Evolutionary conservation across 64 coral and sea anemone genomes (phyloP).

Genomic region (Stichodactyla mertensii): DNA sequence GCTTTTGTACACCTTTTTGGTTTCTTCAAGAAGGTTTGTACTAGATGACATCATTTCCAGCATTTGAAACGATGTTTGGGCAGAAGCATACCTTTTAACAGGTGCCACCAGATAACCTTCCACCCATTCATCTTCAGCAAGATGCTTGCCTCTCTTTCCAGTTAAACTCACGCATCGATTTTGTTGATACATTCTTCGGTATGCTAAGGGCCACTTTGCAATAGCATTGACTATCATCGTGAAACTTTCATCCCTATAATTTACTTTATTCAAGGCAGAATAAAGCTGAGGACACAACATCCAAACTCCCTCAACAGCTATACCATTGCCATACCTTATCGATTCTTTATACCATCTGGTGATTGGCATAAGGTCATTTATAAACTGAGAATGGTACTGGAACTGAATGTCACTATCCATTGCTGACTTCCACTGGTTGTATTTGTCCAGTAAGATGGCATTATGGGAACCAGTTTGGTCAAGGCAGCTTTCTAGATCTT

Average conservation of each 20-base stretch:
- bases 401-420: not conserved
- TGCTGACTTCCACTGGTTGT: no score
- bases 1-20: constrained; percentile 31
- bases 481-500: not conserved
- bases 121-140: constrained; percentile 25
- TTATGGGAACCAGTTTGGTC: no score
- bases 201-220: constrained; percentile 21
- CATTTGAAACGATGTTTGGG: constrained; percentile 35
- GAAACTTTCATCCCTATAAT: constrained; percentile 25
- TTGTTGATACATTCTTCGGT: constrained; percentile 13
- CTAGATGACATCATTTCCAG: constrained; percentile 32
- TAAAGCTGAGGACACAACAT: not conserved
- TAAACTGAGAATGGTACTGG: not conserved
- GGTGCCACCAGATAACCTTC: constrained; percentile 23
- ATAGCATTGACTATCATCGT: constrained; percentile 7
- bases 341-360: constrained; percentile 59
- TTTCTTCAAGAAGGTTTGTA: constrained; percentile 9
- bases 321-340: constrained; percentile 22
- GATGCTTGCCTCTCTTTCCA: constrained; percentile 9
- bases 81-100: constrained; percentile 8
- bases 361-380: constrained; percentile 24
- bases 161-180: not conserved
- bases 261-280: not conserved
- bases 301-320: constrained; percentile 27
- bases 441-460: no score